A percentile compares a stretch with the other conserved stretches of the same genome.
Conservation (phyloP, 2,888 invertebrate species). For the Aleiodes testaceus region DNA sequence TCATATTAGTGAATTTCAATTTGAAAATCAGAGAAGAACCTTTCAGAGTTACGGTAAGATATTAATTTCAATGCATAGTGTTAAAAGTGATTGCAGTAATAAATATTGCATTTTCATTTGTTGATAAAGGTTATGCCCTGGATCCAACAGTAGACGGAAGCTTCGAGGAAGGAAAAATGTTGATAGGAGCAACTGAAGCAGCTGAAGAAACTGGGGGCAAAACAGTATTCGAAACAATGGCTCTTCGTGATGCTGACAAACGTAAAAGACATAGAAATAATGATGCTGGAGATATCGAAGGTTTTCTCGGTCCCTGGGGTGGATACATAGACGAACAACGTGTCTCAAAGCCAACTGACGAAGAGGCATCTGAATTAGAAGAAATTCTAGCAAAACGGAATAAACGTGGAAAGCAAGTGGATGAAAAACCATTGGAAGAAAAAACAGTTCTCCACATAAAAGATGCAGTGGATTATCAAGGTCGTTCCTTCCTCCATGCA, state of each 20-base stretch:
- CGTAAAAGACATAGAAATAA: constrained; percentile 91
- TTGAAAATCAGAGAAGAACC: constrained; percentile 96
- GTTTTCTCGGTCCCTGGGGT: constrained; percentile 99
- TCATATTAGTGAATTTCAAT: constrained; percentile 96
- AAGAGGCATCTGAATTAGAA: constrained; percentile 94
- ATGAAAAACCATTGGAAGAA: constrained; percentile 93
- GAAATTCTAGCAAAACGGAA: constrained; percentile 94
- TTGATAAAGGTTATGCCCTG: constrained; percentile 84
- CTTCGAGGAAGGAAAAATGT: constrained; percentile 71
- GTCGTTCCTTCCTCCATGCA: constrained; percentile 93
- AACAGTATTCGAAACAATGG: constrained; percentile 92
- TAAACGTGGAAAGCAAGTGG: constrained; percentile 88
- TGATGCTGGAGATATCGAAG: constrained; percentile 92
- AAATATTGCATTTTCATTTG: neutral
- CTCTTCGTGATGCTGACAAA: constrained; percentile 82
- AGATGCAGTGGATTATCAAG: constrained; percentile 96
- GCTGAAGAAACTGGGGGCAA: constrained; percentile 85
- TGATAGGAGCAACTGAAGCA: constrained; percentile 79
- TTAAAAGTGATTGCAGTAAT: too few species aligned
- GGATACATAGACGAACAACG: constrained; percentile 92
- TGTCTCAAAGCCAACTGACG: constrained; percentile 91
- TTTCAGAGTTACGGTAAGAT: constrained; percentile 89
- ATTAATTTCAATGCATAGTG: too few species aligned
- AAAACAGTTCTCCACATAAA: constrained; percentile 95
- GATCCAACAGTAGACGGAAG: constrained; percentile 89